Base-by-base conservation (phyloP, 2,888 invertebrate species). In the Calliopum simillimum region DNA sequence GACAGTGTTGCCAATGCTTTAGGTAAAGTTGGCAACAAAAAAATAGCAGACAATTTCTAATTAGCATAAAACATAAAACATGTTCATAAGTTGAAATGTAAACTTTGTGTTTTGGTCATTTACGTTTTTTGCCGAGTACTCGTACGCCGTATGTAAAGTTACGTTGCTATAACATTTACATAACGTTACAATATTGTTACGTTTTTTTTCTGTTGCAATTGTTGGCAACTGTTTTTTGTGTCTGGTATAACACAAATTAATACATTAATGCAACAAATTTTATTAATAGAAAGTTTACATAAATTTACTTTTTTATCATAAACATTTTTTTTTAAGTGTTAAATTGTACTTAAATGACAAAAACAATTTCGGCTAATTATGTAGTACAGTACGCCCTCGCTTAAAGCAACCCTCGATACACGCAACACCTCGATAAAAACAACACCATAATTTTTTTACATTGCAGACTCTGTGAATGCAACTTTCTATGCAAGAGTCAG, bases 21-120 rank as follows among this genome's bases (percentile, higher is more conserved):
- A 51, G 8, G 19, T 19, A 53, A 21, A 53, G 13, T 23, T 23
- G 21, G 23, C 47, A n/a, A 5, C 23, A 49, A 46, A 58, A 53
- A 43, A 33, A 33, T 8, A 33, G 51, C 67, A 67, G 67, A 67
- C 67, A 49, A 46, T 47, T 67, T 59, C 67, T 67, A 59, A 67
- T 67, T 67, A 67, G 67, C 67, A 67, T 67, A 67, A 67, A 67
- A 66, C 56, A 66, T 46, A 49, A 64, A 64, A 55, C 43, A 55
- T 43, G 41, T 59, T 23, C 44, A 58, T 59, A 67, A 67, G 21
- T 59, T 58, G n/a, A 67, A 67, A 67, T 19, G 58, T 44, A 16
- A 59, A 59, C 33, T 59, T 67, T 67, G 47, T 67, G 47, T 55
- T 55, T 43, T 49, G 59, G 49, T 59, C 47, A 47, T 67, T 67